Conservation (phyloP, 2,113 vertebrate genomes). For the Falco punctatus region DNA sequence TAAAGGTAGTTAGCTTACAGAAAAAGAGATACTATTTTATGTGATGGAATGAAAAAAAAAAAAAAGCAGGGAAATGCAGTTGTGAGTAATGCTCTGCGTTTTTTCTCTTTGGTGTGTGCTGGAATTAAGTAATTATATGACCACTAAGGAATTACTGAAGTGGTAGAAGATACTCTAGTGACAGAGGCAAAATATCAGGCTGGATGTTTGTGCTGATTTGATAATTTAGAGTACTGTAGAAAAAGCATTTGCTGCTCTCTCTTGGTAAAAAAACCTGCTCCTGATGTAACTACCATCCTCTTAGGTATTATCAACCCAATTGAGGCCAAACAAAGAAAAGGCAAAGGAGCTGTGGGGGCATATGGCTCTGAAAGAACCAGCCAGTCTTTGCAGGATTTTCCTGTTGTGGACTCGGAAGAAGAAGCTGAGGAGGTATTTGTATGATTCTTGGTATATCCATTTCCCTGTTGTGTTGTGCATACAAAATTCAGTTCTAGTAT, state of each 20-base stretch:
- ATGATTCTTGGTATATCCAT: background rate
- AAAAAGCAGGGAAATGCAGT: background rate
- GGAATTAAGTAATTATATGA: background rate
- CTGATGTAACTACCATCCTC: background rate
- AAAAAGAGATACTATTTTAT: background rate
- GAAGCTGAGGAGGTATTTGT: conserved; percentile 90
- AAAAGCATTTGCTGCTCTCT: background rate
- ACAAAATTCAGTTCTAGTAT: background rate
- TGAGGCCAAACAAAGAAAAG: conserved; percentile 96
- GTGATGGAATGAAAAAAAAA: background rate
- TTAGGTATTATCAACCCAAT: conserved; percentile 94
- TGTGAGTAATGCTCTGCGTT: background rate
- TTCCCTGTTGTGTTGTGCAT: background rate
- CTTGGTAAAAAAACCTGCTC: background rate
- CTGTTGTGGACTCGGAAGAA: conserved; percentile 92
- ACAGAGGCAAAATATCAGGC: background rate
- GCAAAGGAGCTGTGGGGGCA: conserved; percentile 97
- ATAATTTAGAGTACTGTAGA: rapidly evolving
- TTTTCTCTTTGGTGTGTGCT: background rate
- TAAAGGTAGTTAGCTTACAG: background rate
- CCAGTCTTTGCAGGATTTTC: conserved; percentile 94
- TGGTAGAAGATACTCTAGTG: rapidly evolving
- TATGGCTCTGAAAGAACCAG: conserved; percentile 92
- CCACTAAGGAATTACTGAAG: background rate
- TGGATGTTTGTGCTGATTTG: background rate